Evolutionary conservation across 2,113 vertebrate species (phyloP), one percentile per base, ranked within the genome.

Genomic region (Dasyprocta punctata): DNA sequence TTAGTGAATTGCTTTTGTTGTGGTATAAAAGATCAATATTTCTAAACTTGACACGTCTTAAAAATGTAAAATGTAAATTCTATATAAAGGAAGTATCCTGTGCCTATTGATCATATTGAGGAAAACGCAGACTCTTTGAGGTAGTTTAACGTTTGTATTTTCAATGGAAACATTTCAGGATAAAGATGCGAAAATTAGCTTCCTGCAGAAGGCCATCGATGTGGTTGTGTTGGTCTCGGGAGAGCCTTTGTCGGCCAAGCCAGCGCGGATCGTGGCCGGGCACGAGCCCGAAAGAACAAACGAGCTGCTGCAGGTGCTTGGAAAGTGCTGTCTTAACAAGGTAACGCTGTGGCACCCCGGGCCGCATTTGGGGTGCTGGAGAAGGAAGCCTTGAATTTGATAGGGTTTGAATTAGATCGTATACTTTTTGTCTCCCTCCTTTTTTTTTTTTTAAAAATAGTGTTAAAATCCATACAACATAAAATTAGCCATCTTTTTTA

Each of bases 201-300:
- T 99, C 98, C 99, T 99, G 5, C 99, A 99, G 98, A 99, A 99
- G 97, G 99, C 99, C 1, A 99, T 99, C 1, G 99, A 99, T 28
- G 99, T 99, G 2, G 99, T 99, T 60, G 98, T 98, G 41, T 98
- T 99, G 98, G 99, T 99, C 54, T 99, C 99, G 0, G 99, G 99
- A 1, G 99, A 99, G 97, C 97, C 99, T 0, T 98, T 99, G 95
- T 92, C 98, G 0, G 99, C 99, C 30, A 99, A 99, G 60, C 99
- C 99, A 0, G 98, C 98, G 0, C 99, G 99, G 10, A 98, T 99
- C 0, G 99, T 99, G 95, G 99, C 99, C 0, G 99, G 99, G 2
- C 99, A 99, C 0, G 99, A 99, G 96, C 99, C 99, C 0, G 99
- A 99, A 80, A 99, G 98, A 94, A 99, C 99, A 52, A 99, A 99